phyloP scores from a whole-genome alignment of 2,888 invertebrate species.

The Chaitophorus viminalis region DNA sequence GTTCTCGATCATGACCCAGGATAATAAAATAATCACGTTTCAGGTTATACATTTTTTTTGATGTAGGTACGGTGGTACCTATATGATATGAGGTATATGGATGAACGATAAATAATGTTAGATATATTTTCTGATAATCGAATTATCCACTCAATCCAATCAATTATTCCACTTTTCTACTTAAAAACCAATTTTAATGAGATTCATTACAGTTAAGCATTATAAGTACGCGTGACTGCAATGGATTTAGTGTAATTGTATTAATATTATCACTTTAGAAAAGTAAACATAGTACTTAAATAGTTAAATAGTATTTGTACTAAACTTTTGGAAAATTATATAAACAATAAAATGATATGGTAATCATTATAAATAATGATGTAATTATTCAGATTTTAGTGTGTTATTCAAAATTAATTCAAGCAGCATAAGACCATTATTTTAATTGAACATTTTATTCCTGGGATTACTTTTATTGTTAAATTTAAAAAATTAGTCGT shows the following conservation, averaged over 20 bases:
- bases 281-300: background rate
- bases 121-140: background rate
- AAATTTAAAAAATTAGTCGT: background rate
- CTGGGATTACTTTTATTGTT: background rate
- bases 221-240: background rate
- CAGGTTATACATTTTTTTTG: background rate
- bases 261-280: background rate
- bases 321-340: background rate
- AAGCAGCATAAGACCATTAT: background rate
- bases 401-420: background rate
- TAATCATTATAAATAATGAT: background rate
- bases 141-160: too few relatives aligned
- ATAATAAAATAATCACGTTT: too few relatives aligned
- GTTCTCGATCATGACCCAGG: too few relatives aligned
- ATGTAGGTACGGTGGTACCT: too few relatives aligned
- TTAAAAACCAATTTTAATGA: background rate
- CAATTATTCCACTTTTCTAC: too few relatives aligned
- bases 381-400: background rate
- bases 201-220: background rate
- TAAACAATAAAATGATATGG: background rate
- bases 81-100: too few relatives aligned
- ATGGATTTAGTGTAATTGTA: background rate
- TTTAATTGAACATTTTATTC: background rate
- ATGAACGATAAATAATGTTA: background rate
- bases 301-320: background rate